A percentile compares a stretch with the other conserved stretches of the same genome.
Conservation (phyloP, 2,797 vertebrate genomes). For the Poecile montanus region DNA sequence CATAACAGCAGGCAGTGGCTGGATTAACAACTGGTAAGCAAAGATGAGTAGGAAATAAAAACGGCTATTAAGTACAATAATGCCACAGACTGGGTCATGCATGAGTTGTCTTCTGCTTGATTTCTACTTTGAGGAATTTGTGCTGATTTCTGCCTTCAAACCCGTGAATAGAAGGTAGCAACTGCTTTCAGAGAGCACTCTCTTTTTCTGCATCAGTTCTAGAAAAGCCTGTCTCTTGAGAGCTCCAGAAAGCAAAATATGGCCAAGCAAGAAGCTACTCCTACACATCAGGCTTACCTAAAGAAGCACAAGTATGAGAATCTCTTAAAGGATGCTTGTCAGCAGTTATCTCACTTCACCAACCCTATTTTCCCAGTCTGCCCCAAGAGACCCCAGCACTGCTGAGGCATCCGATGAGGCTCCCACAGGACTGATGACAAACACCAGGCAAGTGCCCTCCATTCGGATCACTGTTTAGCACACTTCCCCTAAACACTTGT, state of each 20-base stretch:
- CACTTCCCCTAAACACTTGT: neutral
- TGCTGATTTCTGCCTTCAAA: neutral
- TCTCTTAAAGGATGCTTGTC: neutral
- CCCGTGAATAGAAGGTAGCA: neutral
- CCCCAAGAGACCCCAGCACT: neutral
- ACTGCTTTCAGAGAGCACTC: neutral
- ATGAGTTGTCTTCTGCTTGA: neutral
- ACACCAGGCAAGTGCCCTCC: neutral
- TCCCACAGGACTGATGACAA: neutral
- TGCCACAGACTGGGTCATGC: neutral
- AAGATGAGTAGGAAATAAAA: neutral
- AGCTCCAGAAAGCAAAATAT: neutral
- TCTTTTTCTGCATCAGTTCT: neutral
- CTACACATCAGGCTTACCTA: neutral
- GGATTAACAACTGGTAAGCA: neutral
- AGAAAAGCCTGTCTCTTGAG: neutral
- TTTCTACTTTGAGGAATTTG: neutral
- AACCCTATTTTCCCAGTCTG: neutral
- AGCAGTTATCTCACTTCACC: neutral
- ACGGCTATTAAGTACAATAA: neutral
- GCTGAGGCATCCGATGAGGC: accelerated
- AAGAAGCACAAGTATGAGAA: neutral
- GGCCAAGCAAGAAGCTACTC: neutral
- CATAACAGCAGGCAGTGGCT: neutral
- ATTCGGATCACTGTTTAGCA: neutral